Evolutionary conservation across 2,797 vertebrate genomes (phyloP).

Genomic region (Phylloscopus collybita): DNA sequence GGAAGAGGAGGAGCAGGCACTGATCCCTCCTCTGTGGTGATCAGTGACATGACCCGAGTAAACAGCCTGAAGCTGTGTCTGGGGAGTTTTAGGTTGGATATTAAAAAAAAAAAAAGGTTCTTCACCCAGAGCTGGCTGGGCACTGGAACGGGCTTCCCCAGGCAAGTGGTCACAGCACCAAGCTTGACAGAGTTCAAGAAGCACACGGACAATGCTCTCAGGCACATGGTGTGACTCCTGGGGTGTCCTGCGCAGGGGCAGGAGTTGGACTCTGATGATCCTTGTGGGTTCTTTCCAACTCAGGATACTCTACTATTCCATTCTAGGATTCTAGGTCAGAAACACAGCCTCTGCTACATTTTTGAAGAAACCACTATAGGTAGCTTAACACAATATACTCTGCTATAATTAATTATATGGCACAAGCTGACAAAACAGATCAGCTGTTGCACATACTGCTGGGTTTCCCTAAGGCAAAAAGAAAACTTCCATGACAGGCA

Average conservation of each 20-base stretch:
- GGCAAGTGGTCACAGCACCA: not conserved
- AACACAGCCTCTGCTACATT: not conserved
- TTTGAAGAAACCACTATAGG: not conserved
- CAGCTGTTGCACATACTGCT: not conserved
- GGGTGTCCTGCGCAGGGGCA: not conserved
- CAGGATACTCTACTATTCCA: not conserved
- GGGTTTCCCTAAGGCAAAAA: not conserved
- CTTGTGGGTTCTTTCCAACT: not conserved
- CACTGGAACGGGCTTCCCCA: not conserved
- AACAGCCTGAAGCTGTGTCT: not conserved
- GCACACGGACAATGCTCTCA: not conserved
- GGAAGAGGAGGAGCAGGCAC: not conserved
- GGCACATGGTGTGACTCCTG: not conserved
- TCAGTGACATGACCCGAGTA: rapidly evolving
- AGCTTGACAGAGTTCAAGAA: not conserved
- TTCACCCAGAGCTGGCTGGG: not conserved
- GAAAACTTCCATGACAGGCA: not conserved
- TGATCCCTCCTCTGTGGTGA: not conserved
- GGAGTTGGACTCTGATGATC: not conserved
- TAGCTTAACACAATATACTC: not conserved
- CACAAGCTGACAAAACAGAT: not conserved
- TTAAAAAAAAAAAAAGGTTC: not conserved
- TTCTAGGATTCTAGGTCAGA: not conserved
- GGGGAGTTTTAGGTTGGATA: not conserved
- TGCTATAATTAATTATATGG: not conserved